Conservation (phyloP, 2,113 vertebrate genomes). For the Macroglossus sobrinus region DNA sequence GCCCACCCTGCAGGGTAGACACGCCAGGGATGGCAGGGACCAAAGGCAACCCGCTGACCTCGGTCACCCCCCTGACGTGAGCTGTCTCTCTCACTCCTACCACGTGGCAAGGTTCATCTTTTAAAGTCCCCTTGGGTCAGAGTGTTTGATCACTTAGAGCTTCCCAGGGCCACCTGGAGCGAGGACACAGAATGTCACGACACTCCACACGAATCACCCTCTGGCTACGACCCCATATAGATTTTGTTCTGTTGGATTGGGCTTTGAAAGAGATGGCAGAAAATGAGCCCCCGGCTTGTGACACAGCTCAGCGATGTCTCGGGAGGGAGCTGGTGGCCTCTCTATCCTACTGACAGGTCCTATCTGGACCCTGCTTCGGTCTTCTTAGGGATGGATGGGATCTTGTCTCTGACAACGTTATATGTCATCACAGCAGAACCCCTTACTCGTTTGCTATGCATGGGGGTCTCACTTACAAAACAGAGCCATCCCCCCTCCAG, state of each 20-base stretch:
- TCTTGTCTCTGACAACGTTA: rapidly evolving
- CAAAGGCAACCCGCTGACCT: background rate
- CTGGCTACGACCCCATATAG: constrained; percentile 70
- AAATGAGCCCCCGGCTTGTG: constrained; percentile 72
- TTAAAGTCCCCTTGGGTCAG: background rate
- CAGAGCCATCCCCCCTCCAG: background rate
- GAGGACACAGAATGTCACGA: constrained; percentile 65
- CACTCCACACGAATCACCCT: constrained; percentile 68
- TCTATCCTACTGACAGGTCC: constrained; percentile 46
- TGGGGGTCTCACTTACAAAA: background rate
- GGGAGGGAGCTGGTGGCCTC: constrained; percentile 46
- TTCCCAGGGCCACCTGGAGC: constrained; percentile 58
- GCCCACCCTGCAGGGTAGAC: background rate
- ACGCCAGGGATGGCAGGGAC: background rate
- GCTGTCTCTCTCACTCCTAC: background rate
- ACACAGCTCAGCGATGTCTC: constrained; percentile 54
- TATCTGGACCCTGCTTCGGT: constrained; percentile 58
- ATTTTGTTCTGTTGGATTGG: constrained; percentile 78
- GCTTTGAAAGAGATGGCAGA: constrained; percentile 78
- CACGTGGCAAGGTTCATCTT: background rate
- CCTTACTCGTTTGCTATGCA: rapidly evolving
- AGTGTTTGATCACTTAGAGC: constrained; percentile 67
- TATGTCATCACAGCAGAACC: background rate
- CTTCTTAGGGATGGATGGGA: background rate
- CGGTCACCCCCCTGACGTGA: background rate